These are phyloP conservation scores for Mythimna ferrago DNA, from an alignment of 2,888 invertebrate genomes.

Conservation along the genomic window DNA sequence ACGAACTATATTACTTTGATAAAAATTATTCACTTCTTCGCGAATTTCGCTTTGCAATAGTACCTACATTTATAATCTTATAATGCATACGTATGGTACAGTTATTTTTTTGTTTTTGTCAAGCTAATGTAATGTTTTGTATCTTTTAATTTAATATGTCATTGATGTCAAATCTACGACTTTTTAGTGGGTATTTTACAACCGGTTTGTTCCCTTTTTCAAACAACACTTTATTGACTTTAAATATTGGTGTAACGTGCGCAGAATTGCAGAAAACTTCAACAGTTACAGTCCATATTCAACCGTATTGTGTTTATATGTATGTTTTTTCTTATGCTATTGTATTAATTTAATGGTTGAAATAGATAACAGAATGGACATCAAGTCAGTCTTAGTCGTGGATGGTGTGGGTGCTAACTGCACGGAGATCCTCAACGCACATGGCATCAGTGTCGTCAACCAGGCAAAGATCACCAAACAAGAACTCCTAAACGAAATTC, in stretches of 20 bases:
- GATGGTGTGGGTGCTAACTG: slow-evolving; percentile 98
- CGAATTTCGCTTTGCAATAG: slow-evolving; percentile 14
- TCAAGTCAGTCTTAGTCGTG: slow-evolving; percentile 96
- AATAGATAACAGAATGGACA: slow-evolving; percentile 82
- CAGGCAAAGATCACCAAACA: slow-evolving; percentile 95
- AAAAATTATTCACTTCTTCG: slow-evolving; percentile 7
- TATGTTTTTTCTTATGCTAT: too few relatives aligned
- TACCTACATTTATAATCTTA: background rate
- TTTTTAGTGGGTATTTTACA: background rate
- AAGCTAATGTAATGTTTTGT: background rate
- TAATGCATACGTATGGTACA: slow-evolving; percentile 1
- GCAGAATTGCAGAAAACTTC: background rate
- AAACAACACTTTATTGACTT: slow-evolving; percentile 10
- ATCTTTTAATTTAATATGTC: background rate
- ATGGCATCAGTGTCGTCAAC: slow-evolving; percentile 95
- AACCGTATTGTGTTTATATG: background rate
- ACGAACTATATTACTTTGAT: slow-evolving; percentile 19
- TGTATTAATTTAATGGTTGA: too few relatives aligned
- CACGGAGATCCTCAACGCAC: slow-evolving; percentile 93
- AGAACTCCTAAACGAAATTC: slow-evolving; percentile 95
- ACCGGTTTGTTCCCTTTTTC: background rate
- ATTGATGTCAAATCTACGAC: background rate
- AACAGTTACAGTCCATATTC: too few relatives aligned
- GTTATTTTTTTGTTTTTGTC: background rate
- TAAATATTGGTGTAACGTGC: background rate